Evolutionary conservation across 2,888 invertebrate species (phyloP).

Genomic region (Sussaba pulchella): DNA sequence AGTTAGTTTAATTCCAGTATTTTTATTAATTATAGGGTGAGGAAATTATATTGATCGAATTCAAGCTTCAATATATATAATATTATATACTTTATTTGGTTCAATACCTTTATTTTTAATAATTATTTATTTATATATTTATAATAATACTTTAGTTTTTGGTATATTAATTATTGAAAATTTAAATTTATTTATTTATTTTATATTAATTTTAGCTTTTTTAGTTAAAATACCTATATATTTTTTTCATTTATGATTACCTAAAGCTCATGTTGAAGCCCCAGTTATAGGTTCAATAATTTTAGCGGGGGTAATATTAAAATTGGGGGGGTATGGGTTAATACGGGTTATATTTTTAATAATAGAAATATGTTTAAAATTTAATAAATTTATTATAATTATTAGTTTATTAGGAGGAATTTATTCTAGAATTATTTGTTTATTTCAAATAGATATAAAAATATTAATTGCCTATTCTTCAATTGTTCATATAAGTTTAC

Average conservation of each 20-base stretch:
- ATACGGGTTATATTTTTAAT: constrained; percentile 86
- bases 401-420: constrained; percentile 87
- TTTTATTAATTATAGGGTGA: constrained; percentile 89
- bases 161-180: constrained; percentile 79
- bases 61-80: constrained; percentile 88
- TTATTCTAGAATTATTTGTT: constrained; percentile 88
- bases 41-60: constrained; percentile 90
- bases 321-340: constrained; percentile 90
- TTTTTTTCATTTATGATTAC: constrained; percentile 89
- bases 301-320: constrained; percentile 90
- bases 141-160: constrained; percentile 50
- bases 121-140: constrained; percentile 86
- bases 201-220: constrained; percentile 86
- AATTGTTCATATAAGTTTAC: constrained; percentile 89
- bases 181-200: constrained; percentile 86
- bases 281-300: constrained; percentile 90
- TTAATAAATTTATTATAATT: constrained; percentile 86
- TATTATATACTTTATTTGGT: constrained; percentile 90
- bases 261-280: constrained; percentile 92
- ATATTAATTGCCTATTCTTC: constrained; percentile 91
- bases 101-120: constrained; percentile 88
- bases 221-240: constrained; percentile 90
- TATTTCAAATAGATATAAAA: constrained; percentile 89
- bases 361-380: constrained; percentile 84
- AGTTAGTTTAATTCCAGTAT: constrained; percentile 88